Percentiles rank a stretch among this genome's conserved stretches.
Conservation (phyloP, 1,140 invertebrate genomes). For the Drosophila triauraria region DNA sequence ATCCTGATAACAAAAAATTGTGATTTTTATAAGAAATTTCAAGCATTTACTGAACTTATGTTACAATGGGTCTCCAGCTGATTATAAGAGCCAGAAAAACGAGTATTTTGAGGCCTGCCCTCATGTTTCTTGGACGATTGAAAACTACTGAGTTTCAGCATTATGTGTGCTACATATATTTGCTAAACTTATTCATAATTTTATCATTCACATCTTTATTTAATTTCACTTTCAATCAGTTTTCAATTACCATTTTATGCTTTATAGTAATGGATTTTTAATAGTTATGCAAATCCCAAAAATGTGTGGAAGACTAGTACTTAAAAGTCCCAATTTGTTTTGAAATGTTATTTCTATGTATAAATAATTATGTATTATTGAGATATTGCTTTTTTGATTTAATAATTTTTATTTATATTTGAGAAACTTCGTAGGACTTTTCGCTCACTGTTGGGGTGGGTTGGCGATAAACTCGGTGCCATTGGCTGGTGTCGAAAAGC, state of each 20-base stretch:
- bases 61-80: background rate
- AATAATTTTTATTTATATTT: background rate
- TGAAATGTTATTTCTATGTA: too few species aligned
- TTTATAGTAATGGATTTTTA: slow-evolving; percentile 14
- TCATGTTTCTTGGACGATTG: background rate
- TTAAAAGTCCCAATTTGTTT: too few species aligned
- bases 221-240: slow-evolving; percentile 1
- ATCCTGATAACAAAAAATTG: background rate
- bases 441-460: slow-evolving; percentile 12
- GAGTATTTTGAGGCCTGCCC: background rate
- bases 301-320: background rate
- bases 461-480: slow-evolving; percentile 1
- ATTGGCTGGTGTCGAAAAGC: slow-evolving; percentile 64
- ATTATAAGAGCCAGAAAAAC: background rate
- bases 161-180: background rate
- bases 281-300: background rate
- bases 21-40: background rate
- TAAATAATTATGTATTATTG: too few species aligned
- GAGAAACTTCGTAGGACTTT: background rate
- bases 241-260: background rate
- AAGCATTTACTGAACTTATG: background rate
- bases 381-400: too few species aligned
- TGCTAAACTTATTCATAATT: background rate
- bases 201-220: background rate
- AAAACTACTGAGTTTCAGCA: background rate